Conservation (phyloP, 2,113 vertebrate species). For the Pithys albifrons region DNA sequence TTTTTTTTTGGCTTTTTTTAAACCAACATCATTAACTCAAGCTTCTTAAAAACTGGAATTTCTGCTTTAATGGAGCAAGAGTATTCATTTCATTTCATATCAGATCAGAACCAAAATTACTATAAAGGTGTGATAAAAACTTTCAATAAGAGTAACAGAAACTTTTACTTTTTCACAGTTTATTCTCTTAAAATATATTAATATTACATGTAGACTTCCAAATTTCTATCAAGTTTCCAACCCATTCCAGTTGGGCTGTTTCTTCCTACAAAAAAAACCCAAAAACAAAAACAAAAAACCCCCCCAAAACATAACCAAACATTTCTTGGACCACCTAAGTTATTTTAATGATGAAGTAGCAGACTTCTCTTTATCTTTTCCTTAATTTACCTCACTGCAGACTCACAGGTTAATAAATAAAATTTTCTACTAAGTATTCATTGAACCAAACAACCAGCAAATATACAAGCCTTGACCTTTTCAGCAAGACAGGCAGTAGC, state of each 20-base stretch:
- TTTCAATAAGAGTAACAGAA: not conserved
- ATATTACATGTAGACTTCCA: not conserved
- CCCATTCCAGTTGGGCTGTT: not conserved
- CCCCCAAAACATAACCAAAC: too few relatives aligned
- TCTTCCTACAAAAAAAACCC: not conserved
- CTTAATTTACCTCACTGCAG: not conserved
- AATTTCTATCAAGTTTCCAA: not conserved
- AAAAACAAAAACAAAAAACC: too few relatives aligned
- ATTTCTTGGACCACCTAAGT: not conserved
- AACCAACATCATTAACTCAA: not conserved
- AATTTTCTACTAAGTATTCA: not conserved
- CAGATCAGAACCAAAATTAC: not conserved
- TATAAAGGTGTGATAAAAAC: not conserved
- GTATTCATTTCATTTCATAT: not conserved
- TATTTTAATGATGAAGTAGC: not conserved
- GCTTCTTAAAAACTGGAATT: not conserved
- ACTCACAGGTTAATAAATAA: not conserved
- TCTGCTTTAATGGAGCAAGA: not conserved
- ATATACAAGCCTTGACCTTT: not conserved
- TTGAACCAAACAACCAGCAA: not conserved
- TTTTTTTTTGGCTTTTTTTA: not conserved
- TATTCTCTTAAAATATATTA: not conserved
- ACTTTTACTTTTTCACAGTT: not conserved
- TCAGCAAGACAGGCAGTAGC: not conserved
- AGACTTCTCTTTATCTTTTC: not conserved